phyloP scores from a whole-genome alignment of 2,888 invertebrate species.

The Stenodera caucasica region DNA sequence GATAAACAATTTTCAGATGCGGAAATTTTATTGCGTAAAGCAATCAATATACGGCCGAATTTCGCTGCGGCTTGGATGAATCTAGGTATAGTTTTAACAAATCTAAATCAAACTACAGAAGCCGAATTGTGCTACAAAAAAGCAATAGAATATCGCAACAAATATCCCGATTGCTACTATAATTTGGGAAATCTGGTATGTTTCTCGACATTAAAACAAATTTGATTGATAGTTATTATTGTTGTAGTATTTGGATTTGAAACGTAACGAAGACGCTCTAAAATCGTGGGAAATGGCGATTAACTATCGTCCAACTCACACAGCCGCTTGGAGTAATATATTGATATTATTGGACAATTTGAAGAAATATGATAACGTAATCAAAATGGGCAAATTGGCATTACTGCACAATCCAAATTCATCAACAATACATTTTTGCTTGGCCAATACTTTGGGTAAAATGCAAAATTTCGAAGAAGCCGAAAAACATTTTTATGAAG shows the following conservation, averaged over 20 bases:
- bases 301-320: constrained; percentile 72
- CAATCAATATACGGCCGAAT: constrained; percentile 63
- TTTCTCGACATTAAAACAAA: not conserved
- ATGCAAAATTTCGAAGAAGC: constrained; percentile 74
- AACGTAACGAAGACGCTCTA: constrained; percentile 73
- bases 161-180: constrained; percentile 91
- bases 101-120: constrained; percentile 67
- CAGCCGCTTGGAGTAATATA: constrained; percentile 90
- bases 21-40: constrained; percentile 69
- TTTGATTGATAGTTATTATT: constrained; percentile 5
- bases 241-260: constrained; percentile 76
- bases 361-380: constrained; percentile 63
- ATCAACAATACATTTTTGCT: constrained; percentile 78
- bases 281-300: constrained; percentile 84
- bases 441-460: constrained; percentile 90
- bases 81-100: constrained; percentile 87
- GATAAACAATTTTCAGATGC: constrained; percentile 70
- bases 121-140: constrained; percentile 78
- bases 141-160: constrained; percentile 74
- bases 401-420: constrained; percentile 72
- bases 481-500: constrained; percentile 76
- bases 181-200: constrained; percentile 91
- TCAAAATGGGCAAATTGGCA: constrained; percentile 71
- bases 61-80: constrained; percentile 99
- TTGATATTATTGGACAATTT: constrained; percentile 79